Evolutionary conservation across 1,140 invertebrate species (phyloP).

Genomic region (Glossosoma conforme): DNA sequence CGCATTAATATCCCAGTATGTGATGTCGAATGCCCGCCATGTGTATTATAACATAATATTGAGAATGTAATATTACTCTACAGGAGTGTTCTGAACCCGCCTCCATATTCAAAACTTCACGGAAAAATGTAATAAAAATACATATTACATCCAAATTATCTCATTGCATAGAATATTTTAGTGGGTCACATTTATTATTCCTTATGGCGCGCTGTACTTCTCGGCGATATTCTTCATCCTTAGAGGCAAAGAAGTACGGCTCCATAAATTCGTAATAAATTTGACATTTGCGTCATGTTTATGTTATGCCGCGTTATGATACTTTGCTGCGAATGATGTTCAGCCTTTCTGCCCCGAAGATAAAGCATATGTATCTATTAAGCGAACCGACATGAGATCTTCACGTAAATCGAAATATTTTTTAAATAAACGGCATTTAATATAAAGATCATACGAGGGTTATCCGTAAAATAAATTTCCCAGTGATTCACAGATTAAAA

Average conservation of each 20-base stretch:
- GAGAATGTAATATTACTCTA: neutral
- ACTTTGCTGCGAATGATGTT: neutral
- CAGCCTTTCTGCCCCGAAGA: no score
- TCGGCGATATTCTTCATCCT: conserved; percentile 17
- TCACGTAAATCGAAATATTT: no score
- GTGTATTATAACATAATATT: neutral
- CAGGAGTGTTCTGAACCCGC: conserved; percentile 2
- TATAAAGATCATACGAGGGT: no score
- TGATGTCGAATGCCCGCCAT: no score
- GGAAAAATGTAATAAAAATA: conserved; percentile 25
- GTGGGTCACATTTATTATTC: conserved; percentile 22
- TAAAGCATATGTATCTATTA: no score
- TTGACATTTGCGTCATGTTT: conserved; percentile 23
- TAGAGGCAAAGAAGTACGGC: conserved; percentile 6
- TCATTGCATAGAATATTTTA: conserved; percentile 27
- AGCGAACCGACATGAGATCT: no score
- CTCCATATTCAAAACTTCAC: conserved; percentile 11
- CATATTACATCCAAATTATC: conserved; percentile 30
- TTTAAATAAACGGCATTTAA: no score
- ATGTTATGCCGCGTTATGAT: conserved; percentile 22
- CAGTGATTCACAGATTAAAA: no score
- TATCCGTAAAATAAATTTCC: no score
- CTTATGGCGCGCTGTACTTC: conserved; percentile 17
- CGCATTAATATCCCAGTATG: no score
- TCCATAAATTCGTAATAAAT: conserved; percentile 23